A percentile compares a stretch with the other conserved stretches of the same genome.
phyloP scores from a whole-genome alignment of 2,113 vertebrate species.

The Salvelinus fontinalis region DNA sequence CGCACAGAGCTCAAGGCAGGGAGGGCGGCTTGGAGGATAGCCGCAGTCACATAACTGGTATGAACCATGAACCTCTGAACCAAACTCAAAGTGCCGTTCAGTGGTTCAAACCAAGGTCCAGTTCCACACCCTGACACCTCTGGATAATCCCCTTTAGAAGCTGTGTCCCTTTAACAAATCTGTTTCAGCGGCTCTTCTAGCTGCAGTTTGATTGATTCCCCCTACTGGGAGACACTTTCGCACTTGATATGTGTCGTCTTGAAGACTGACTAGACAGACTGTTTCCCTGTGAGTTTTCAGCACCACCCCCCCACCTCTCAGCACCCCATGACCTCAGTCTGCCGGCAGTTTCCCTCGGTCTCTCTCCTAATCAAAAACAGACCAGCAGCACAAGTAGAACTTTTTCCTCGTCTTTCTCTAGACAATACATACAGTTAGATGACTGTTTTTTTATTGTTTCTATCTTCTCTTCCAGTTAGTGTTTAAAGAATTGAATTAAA shows the following conservation, averaged over 20 bases:
- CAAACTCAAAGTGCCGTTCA: background rate
- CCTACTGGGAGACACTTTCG: background rate
- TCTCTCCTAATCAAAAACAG: slow-evolving; percentile 74
- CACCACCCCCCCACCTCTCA: background rate
- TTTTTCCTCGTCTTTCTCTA: slow-evolving; percentile 40
- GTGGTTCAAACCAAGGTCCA: background rate
- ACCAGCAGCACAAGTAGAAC: background rate
- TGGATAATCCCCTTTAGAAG: too few species aligned
- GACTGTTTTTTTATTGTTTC: slow-evolving; percentile 24
- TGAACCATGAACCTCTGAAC: background rate
- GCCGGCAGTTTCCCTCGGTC: background rate
- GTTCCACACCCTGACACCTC: background rate
- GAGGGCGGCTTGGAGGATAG: background rate
- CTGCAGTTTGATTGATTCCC: background rate
- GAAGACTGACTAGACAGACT: background rate
- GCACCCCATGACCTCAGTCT: background rate
- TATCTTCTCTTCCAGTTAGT: slow-evolving; percentile 30
- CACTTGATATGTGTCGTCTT: background rate
- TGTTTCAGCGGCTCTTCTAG: background rate
- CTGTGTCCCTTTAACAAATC: background rate
- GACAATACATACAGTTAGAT: slow-evolving; percentile 69
- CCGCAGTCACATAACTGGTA: slow-evolving; percentile 13
- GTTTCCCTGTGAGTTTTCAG: background rate
- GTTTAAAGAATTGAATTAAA: slow-evolving; percentile 69
- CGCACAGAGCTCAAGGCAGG: slow-evolving; percentile 17